phyloP scores from a whole-genome alignment of 2,797 vertebrate genomes.

The Gymnothorax javanicus region DNA sequence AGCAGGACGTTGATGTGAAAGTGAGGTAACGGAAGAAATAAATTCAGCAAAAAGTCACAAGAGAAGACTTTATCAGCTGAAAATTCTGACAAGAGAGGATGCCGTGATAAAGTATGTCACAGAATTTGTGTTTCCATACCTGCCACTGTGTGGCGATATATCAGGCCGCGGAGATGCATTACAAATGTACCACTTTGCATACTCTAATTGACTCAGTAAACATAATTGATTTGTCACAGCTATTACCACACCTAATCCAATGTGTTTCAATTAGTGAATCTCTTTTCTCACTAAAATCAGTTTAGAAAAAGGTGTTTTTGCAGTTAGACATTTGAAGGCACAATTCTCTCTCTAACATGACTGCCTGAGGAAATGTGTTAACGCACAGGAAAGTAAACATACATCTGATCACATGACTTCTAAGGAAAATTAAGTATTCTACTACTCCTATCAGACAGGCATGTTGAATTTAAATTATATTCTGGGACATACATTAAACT shows the following conservation, averaged over 20 bases:
- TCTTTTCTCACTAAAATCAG: background rate
- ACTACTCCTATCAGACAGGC: background rate
- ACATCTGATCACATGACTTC: background rate
- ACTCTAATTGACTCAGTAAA: background rate
- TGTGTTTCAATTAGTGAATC: background rate
- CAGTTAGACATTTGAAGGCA: background rate
- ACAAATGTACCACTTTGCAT: background rate
- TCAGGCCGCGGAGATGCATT: background rate
- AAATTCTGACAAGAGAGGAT: background rate
- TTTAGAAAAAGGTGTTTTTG: constrained; percentile 1
- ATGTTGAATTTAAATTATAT: background rate
- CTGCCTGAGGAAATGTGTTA: background rate
- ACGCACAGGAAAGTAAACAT: background rate
- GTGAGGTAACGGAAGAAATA: constrained; percentile 45
- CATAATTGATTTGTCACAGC: background rate
- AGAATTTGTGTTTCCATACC: background rate
- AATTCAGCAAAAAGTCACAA: constrained; percentile 32
- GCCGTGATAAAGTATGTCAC: constrained; percentile 14
- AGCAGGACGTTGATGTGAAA: constrained; percentile 18
- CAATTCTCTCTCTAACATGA: background rate
- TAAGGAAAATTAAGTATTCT: background rate
- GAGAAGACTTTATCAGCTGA: background rate
- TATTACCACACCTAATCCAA: background rate
- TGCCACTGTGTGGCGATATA: constrained; percentile 17
- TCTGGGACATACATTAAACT: background rate